Evolutionary conservation across 2,113 vertebrate species (phyloP).

Genomic region (Cyanoramphus novaezelandiae): DNA sequence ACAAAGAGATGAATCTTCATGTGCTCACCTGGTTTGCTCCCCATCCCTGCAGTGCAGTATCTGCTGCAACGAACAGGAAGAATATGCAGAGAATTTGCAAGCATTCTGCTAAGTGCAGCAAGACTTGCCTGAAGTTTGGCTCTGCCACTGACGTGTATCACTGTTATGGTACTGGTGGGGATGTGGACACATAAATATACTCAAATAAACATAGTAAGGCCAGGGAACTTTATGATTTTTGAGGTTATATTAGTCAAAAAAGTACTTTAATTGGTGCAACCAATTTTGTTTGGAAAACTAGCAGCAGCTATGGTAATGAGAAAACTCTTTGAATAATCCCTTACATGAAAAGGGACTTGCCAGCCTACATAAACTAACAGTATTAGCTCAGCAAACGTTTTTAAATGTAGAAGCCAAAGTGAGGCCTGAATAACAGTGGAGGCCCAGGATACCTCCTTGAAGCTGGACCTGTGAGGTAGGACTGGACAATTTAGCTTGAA

Average conservation of each 20-base stretch:
- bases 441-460: not conserved
- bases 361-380: not conserved
- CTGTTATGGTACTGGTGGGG: not conserved
- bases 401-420: not conserved
- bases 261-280: not conserved
- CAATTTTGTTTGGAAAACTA: not conserved
- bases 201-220: not conserved
- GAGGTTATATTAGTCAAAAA: not conserved
- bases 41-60: not conserved
- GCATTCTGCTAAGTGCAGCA: not conserved
- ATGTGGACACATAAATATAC: not conserved
- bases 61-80: fast-evolving
- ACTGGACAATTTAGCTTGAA: not conserved
- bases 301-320: not conserved
- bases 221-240: not conserved
- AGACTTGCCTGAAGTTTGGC: not conserved
- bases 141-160: not conserved
- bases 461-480: not conserved
- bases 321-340: not conserved
- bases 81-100: not conserved
- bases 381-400: not conserved
- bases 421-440: not conserved
- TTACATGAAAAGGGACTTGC: not conserved
- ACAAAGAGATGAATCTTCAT: not conserved
- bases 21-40: fast-evolving